Percentiles rank a stretch among this genome's conserved stretches.
Evolutionary conservation across 2,888 invertebrate genomes (phyloP).

Genomic region (Cheilosia soror): DNA sequence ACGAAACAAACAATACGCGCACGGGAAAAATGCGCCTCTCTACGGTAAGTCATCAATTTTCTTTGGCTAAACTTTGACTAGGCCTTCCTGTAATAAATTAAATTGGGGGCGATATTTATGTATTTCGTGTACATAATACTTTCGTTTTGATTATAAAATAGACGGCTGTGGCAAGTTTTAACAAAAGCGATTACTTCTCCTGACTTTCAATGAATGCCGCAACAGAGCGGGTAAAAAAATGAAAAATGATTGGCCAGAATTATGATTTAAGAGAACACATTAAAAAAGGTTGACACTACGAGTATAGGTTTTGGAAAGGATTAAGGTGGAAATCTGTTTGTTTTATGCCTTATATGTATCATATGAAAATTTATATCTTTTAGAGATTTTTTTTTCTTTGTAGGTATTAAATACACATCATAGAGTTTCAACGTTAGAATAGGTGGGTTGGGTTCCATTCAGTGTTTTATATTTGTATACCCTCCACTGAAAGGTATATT

Average conservation of each 20-base stretch:
- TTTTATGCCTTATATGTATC: neutral
- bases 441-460: too few relatives aligned
- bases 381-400: neutral
- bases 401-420: neutral
- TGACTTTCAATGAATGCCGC: conserved; percentile 28
- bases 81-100: conserved; percentile 64
- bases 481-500: too few relatives aligned
- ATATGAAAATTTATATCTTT: conserved; percentile 3
- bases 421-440: neutral
- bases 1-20: conserved; percentile 27
- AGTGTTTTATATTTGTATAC: too few relatives aligned
- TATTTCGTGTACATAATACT: conserved; percentile 66
- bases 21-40: conserved; percentile 28
- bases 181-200: conserved; percentile 14
- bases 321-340: conserved; percentile 39
- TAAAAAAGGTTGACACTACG: conserved; percentile 15
- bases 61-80: conserved; percentile 56
- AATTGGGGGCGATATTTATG: conserved; percentile 57
- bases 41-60: conserved; percentile 28
- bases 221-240: conserved; percentile 18
- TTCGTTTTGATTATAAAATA: conserved; percentile 41
- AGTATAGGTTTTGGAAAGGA: conserved; percentile 37
- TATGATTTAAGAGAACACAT: conserved; percentile 36
- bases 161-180: neutral
- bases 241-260: conserved; percentile 52